Conservation (phyloP, 2,797 vertebrate genomes). For the Loris lydekkerianus region DNA sequence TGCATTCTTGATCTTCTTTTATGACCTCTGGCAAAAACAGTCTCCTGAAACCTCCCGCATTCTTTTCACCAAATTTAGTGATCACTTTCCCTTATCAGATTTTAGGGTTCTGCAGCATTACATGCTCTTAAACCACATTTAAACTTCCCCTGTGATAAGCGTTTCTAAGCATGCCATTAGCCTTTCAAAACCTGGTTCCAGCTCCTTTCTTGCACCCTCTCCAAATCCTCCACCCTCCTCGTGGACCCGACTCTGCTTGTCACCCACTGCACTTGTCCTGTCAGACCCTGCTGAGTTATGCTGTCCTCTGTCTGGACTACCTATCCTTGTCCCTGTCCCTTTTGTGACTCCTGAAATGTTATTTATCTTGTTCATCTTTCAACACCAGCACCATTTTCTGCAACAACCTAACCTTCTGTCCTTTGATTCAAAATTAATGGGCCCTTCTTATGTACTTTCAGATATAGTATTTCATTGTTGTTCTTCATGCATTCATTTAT, state of each 20-base stretch:
- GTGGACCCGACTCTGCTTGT: not conserved
- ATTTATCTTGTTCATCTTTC: not conserved
- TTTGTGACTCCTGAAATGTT: not conserved
- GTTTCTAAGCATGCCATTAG: not conserved
- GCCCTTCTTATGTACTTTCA: not conserved
- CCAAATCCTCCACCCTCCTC: not conserved
- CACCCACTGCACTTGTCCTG: not conserved
- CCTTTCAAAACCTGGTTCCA: no score
- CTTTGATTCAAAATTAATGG: not conserved
- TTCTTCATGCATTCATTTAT: not conserved
- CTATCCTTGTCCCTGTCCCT: slow-evolving; percentile 24
- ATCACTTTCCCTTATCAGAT: not conserved
- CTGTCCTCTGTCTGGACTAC: not conserved
- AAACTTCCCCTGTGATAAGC: not conserved
- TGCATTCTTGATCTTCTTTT: not conserved
- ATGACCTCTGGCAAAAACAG: not conserved
- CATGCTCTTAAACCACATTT: not conserved
- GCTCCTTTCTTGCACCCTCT: not conserved
- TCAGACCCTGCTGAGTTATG: not conserved
- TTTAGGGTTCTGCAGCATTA: not conserved
- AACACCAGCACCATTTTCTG: not conserved
- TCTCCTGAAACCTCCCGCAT: not conserved
- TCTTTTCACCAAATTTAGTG: not conserved
- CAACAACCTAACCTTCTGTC: not conserved
- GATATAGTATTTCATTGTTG: not conserved